A percentile compares a stretch with the other conserved stretches of the same genome.
Conservation (phyloP, 2,113 vertebrate genomes). For the Peromyscus californicus region DNA sequence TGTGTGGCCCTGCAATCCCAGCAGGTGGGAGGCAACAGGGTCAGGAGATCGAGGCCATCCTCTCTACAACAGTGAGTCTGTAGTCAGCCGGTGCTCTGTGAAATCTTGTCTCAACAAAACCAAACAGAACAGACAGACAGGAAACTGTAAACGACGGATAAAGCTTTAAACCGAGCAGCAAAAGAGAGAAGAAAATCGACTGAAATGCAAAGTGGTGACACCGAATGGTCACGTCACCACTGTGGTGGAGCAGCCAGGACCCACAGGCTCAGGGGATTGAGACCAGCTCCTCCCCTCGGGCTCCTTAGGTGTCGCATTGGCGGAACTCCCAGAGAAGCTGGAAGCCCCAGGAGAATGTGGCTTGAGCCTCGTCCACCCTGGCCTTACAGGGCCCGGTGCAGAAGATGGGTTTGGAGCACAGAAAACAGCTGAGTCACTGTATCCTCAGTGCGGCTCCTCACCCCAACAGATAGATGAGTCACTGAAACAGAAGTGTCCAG, state of each 20-base stretch:
- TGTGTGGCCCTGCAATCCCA: background rate
- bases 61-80: background rate
- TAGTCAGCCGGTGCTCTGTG: background rate
- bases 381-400: background rate
- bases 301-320: background rate
- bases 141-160: background rate
- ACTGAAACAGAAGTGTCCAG: background rate
- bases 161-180: background rate
- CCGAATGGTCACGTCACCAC: background rate
- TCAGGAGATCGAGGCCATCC: background rate
- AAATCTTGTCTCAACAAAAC: background rate
- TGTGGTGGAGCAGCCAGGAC: background rate
- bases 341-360: background rate
- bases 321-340: background rate
- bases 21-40: too few species aligned
- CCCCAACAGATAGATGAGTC: background rate
- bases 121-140: background rate
- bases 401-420: background rate
- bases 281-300: fast-evolving
- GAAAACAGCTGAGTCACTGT: background rate
- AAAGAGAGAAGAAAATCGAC: background rate
- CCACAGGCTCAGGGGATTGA: too few species aligned
- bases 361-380: fast-evolving
- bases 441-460: too few species aligned
- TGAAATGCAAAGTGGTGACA: too few species aligned